phyloP scores from a whole-genome alignment of 2,888 invertebrate genomes.

The Hipparchia semele region DNA sequence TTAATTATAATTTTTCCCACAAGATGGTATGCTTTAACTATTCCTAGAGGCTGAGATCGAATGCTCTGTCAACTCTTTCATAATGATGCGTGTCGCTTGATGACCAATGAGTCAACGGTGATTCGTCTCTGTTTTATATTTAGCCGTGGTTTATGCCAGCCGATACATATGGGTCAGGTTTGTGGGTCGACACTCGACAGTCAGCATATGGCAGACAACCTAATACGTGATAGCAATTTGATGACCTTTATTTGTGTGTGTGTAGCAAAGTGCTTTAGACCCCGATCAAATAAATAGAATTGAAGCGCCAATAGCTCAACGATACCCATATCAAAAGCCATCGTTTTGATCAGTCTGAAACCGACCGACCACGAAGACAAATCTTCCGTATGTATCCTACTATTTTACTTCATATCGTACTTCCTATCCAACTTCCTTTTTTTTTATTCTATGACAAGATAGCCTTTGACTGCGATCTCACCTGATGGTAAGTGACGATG shows the following conservation, averaged over 20 bases:
- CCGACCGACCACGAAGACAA: no score
- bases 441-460: no score
- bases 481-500: no score
- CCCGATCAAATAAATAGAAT: no score
- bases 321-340: no score
- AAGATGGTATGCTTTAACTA: not conserved
- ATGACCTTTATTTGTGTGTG: not conserved
- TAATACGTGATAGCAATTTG: constrained; percentile 28
- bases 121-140: constrained; percentile 43
- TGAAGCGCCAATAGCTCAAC: no score
- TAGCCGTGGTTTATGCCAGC: constrained; percentile 40
- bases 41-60: not conserved
- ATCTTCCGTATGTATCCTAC: no score
- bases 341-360: no score
- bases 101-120: constrained; percentile 46
- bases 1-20: not conserved
- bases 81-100: not conserved
- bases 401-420: no score
- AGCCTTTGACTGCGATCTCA: no score
- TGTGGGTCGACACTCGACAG: constrained; percentile 35
- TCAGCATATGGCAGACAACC: constrained; percentile 26
- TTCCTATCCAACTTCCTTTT: no score
- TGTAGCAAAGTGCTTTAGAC: no score
- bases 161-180: constrained; percentile 42
- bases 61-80: not conserved